Percentiles rank a stretch among this genome's conserved stretches.
These are phyloP conservation scores for Todiramphus chloris DNA, from an alignment of 2,113 vertebrate species.

Conservation along the genomic window DNA sequence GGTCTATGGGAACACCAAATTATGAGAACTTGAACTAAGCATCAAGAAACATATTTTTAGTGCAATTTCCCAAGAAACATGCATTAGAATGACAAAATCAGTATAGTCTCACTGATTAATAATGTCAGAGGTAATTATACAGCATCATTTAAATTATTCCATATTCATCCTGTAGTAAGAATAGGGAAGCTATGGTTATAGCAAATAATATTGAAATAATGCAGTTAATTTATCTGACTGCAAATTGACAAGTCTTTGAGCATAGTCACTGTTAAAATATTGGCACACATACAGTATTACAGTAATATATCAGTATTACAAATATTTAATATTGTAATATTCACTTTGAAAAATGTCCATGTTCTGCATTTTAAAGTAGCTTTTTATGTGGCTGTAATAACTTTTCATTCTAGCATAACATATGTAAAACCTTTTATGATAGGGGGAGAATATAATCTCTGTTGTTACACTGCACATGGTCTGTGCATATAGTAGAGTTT, in stretches of 20 bases:
- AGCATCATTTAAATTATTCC: background rate
- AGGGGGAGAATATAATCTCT: background rate
- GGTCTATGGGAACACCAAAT: background rate
- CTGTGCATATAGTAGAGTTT: background rate
- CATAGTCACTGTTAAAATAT: background rate
- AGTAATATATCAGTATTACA: background rate
- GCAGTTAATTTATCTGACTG: background rate
- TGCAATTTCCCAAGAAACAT: background rate
- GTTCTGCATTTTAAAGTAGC: background rate
- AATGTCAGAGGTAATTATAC: background rate
- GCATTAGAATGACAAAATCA: background rate
- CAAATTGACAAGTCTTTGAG: background rate
- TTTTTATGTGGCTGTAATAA: background rate
- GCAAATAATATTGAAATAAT: background rate
- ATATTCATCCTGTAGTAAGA: background rate
- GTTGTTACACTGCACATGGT: background rate
- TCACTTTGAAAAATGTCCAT: background rate
- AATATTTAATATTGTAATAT: background rate
- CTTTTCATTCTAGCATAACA: background rate
- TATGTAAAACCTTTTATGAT: background rate
- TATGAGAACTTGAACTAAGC: background rate
- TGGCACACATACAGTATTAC: background rate
- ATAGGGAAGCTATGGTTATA: background rate
- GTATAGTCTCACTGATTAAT: background rate
- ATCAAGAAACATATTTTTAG: background rate